Evolutionary conservation across 2,888 invertebrate species (phyloP).

Genomic region (Sylvicola cinctus): DNA sequence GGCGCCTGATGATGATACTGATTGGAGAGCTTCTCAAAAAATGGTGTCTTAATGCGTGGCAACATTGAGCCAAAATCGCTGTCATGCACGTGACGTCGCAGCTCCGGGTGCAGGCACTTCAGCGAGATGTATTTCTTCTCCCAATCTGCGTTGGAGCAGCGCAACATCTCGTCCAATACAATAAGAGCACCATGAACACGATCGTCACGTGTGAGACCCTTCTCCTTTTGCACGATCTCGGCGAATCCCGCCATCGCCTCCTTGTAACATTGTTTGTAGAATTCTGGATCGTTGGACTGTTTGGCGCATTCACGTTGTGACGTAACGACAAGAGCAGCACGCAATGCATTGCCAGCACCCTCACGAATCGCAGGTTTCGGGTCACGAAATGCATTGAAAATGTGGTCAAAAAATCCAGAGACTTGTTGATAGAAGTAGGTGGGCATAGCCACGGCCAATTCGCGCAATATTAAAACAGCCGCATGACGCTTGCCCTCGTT

Average conservation of each 20-base stretch:
- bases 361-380: slow-evolving; percentile 80
- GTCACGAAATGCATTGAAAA: slow-evolving; percentile 79
- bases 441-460: slow-evolving; percentile 86
- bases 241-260: slow-evolving; percentile 69
- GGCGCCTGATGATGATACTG: neutral
- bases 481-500: slow-evolving; percentile 84
- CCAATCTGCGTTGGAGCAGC: slow-evolving; percentile 78
- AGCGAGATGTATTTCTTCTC: slow-evolving; percentile 58
- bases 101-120: slow-evolving; percentile 32
- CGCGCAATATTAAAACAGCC: slow-evolving; percentile 77
- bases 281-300: slow-evolving; percentile 70
- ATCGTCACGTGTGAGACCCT: slow-evolving; percentile 70
- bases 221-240: slow-evolving; percentile 40
- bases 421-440: slow-evolving; percentile 95
- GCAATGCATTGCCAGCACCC: slow-evolving; percentile 81
- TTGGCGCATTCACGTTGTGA: slow-evolving; percentile 91
- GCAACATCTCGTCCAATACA: slow-evolving; percentile 79
- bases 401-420: slow-evolving; percentile 80
- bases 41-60: slow-evolving; percentile 27
- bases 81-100: slow-evolving; percentile 4
- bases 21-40: slow-evolving; percentile 20
- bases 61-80: slow-evolving; percentile 26
- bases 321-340: slow-evolving; percentile 85
- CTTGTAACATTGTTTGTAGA: slow-evolving; percentile 87
- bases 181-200: slow-evolving; percentile 81